Percentiles rank a stretch among this genome's conserved stretches.
Evolutionary conservation across 2,113 vertebrate species (phyloP).

Genomic region (Mellivora capensis): DNA sequence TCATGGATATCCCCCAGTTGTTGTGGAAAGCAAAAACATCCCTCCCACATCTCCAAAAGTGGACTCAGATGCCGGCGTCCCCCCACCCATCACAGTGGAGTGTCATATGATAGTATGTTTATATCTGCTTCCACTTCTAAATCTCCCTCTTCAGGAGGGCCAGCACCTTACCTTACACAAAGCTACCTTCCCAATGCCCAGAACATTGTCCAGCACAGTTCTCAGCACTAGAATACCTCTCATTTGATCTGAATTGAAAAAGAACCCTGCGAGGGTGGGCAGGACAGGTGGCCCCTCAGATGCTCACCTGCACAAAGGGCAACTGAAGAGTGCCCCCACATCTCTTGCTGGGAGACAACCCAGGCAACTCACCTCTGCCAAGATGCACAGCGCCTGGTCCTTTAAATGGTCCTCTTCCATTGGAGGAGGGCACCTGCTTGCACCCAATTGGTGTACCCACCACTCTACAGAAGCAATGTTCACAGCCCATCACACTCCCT

Average conservation of each 20-base stretch:
- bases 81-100: background rate
- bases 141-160: background rate
- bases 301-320: background rate
- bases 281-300: background rate
- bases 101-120: background rate
- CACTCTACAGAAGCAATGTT: background rate
- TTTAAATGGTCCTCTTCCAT: too few relatives aligned
- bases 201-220: too few relatives aligned
- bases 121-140: background rate
- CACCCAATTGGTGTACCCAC: accelerated
- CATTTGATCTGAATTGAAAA: background rate
- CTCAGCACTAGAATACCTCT: background rate
- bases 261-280: background rate
- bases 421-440: accelerated
- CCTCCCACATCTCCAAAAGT: background rate
- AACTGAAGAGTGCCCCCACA: background rate
- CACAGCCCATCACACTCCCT: background rate
- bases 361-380: background rate
- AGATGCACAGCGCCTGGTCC: background rate
- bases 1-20: background rate
- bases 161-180: background rate
- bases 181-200: background rate
- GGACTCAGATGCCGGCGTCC: background rate
- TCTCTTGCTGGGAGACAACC: background rate
- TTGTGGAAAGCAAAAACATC: background rate